Conservation (phyloP, 1,140 invertebrate genomes). For the Gryllus bimaculatus region DNA sequence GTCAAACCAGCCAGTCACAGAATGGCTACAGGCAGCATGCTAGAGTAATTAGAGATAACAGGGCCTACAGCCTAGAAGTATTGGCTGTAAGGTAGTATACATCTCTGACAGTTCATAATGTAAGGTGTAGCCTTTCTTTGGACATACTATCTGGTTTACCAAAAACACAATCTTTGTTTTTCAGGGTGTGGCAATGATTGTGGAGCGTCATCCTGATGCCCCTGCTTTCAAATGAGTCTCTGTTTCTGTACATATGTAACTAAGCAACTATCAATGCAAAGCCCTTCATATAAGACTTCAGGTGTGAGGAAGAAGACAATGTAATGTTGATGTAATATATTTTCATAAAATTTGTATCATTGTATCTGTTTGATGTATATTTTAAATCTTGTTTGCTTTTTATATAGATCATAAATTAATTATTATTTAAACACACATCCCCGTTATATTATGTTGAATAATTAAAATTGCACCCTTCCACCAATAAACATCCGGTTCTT, state of each 20-base stretch:
- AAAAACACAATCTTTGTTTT: slow-evolving; percentile 31
- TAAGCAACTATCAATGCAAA: slow-evolving; percentile 8
- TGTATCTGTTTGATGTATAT: not conserved
- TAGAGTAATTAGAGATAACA: slow-evolving; percentile 24
- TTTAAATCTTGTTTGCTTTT: too few species aligned
- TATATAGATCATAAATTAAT: too few species aligned
- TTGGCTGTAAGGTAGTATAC: slow-evolving; percentile 25
- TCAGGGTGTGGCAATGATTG: slow-evolving; percentile 90
- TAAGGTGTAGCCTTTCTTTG: not conserved
- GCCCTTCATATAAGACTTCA: not conserved
- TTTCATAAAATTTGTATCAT: not conserved
- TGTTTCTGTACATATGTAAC: too few species aligned
- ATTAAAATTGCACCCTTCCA: too few species aligned
- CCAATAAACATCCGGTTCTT: too few species aligned
- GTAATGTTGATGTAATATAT: not conserved
- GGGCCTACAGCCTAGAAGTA: slow-evolving; percentile 23
- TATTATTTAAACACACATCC: too few species aligned
- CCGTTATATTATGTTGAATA: too few species aligned
- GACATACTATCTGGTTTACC: not conserved
- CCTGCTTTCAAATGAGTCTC: slow-evolving; percentile 26
- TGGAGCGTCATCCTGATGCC: slow-evolving; percentile 86
- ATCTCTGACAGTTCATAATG: slow-evolving; percentile 25
- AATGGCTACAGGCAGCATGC: slow-evolving; percentile 20
- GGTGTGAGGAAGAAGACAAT: not conserved
- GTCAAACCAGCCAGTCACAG: slow-evolving; percentile 16